A percentile compares a stretch with the other conserved stretches of the same genome.
Conservation (phyloP, 2,797 vertebrate genomes). For the Lindbergichthys nudifrons region DNA sequence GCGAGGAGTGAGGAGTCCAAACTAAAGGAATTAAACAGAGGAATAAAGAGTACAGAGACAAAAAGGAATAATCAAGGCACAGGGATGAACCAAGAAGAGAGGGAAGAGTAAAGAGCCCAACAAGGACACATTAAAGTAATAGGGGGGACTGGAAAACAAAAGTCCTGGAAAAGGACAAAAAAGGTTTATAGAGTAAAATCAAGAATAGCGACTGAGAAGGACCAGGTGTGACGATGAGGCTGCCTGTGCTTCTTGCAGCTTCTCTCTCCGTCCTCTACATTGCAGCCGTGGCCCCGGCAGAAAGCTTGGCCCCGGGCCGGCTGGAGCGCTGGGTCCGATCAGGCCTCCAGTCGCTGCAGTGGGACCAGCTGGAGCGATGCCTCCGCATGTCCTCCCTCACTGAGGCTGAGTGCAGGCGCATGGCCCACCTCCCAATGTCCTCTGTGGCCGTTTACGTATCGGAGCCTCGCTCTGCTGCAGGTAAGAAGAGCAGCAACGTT, state of each 20-base stretch:
- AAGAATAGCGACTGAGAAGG: neutral
- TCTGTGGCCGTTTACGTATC: slow-evolving; percentile 83
- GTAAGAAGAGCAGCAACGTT: slow-evolving; percentile 42
- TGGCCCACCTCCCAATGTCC: slow-evolving; percentile 78
- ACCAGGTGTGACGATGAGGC: slow-evolving; percentile 45
- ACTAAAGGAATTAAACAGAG: neutral
- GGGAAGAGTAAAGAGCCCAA: neutral
- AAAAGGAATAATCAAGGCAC: neutral
- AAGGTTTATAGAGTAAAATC: neutral
- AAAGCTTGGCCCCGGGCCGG: slow-evolving; percentile 55
- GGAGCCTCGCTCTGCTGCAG: slow-evolving; percentile 58
- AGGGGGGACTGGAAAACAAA: neutral
- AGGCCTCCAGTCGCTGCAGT: slow-evolving; percentile 84
- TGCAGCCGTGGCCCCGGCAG: slow-evolving; percentile 25
- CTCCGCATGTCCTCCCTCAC: slow-evolving; percentile 78
- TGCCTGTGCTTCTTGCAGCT: slow-evolving; percentile 39
- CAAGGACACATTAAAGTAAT: neutral
- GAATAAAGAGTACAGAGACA: neutral
- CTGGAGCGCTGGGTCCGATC: slow-evolving; percentile 85
- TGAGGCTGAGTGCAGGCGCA: slow-evolving; percentile 80
- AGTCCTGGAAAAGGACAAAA: neutral
- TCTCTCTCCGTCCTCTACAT: slow-evolving; percentile 63
- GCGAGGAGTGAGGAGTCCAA: neutral
- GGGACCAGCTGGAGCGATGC: slow-evolving; percentile 83
- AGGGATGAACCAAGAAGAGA: slow-evolving; percentile 25